Evolutionary conservation across 2,888 invertebrate genomes (phyloP), one percentile per base, ranked within the genome.

Genomic region (Crematogaster levior): DNA sequence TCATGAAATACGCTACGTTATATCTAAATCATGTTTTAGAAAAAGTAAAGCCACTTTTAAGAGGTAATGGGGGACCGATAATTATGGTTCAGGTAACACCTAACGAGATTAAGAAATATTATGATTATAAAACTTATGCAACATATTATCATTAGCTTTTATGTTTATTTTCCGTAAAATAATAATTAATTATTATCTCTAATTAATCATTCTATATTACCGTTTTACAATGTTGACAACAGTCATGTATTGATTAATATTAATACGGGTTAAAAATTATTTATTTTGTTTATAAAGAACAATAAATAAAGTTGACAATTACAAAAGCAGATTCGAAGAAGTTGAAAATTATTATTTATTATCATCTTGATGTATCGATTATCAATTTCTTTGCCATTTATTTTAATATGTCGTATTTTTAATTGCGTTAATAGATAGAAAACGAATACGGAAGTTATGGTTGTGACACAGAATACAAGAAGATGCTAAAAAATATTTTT

Each of bases 391-490:
- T n/a, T n/a, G 10, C 2, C 10, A 7, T 34, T 34, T 2, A n/a
- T 56, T 53, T 56, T n/a, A 15, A 30, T 12, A 12, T 15, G n/a
- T 1, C 0, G 0, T 48, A n/a, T 48, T 12, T n/a, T 43, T 60
- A 40, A 15, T 53, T 46, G 3, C 21, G n/a, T 30, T 27, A 37
- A 24, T 18, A 97, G 97, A 96, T 98, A 34, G 99, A 99, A 95
- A 99, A 99, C 94, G 98, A 98, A 93, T 98, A 98, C 90, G 99
- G 99, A 3, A 98, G 98, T 91, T 98, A 97, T 92, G 96, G 96
- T 7, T 97, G 97, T 90, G 97, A 98, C 92, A 94, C 95, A 83
- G 94, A 95, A 0, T 98, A 99, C 94, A 96, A 96, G 90, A 92
- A 93, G 24, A 96, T 96, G 94, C 93, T 98, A 60, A 95, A 97